Evolutionary conservation across 2,888 invertebrate species (phyloP).

Genomic region (Cheilosia pagana): DNA sequence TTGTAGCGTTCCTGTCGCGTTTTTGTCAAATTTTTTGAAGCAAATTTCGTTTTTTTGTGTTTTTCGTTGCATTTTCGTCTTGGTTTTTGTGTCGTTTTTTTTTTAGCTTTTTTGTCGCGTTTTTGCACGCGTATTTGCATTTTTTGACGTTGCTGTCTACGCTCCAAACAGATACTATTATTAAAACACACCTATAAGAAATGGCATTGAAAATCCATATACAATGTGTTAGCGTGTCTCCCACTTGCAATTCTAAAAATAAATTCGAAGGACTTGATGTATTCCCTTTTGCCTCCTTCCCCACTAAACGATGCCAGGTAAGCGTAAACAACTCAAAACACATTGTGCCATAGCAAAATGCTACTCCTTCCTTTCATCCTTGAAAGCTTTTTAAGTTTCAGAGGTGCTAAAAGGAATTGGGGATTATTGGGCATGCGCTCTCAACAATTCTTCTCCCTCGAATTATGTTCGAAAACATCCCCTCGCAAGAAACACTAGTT

Average conservation of each 20-base stretch:
- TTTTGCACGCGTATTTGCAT: no score
- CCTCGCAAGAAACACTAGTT: slow-evolving; percentile 2
- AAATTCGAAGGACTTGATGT: background rate
- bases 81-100: no score
- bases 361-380: background rate
- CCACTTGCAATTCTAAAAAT: slow-evolving; percentile 20
- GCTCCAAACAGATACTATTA: background rate
- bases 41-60: no score
- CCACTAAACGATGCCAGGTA: background rate
- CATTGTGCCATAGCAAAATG: background rate
- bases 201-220: background rate
- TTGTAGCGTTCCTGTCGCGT: no score
- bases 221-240: background rate
- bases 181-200: background rate
- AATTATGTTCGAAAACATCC: background rate
- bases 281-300: background rate
- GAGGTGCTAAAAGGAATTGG: background rate
- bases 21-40: no score
- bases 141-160: no score
- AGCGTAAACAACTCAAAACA: slow-evolving; percentile 10
- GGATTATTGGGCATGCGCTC: background rate
- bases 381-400: background rate
- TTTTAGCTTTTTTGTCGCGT: no score
- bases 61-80: no score
- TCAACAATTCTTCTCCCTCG: background rate